phyloP scores from a whole-genome alignment of 2,113 vertebrate genomes.

The Gymnogyps californianus region DNA sequence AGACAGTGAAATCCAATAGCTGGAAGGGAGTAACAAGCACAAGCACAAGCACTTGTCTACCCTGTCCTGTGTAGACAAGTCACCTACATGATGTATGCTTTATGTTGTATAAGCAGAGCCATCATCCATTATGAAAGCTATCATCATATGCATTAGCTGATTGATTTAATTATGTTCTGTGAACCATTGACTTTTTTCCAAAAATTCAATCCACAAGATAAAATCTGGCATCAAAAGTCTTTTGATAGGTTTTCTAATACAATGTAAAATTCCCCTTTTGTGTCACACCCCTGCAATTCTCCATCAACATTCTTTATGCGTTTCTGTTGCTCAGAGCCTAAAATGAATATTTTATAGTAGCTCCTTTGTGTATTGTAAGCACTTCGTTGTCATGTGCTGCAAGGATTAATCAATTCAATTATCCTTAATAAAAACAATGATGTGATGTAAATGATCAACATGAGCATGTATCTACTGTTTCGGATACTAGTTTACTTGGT shows the following conservation, averaged over 20 bases:
- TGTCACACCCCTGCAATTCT: neutral
- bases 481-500: neutral
- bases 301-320: neutral
- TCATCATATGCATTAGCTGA: neutral
- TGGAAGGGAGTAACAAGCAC: neutral
- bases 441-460: neutral
- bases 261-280: neutral
- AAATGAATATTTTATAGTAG: neutral
- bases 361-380: neutral
- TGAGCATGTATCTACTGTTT: neutral
- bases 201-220: neutral
- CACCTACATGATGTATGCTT: neutral
- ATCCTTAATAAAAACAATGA: neutral
- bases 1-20: neutral
- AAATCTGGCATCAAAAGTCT: neutral
- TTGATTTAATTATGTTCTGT: neutral
- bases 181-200: neutral
- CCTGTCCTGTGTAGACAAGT: neutral
- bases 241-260: neutral
- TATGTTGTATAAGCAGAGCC: neutral
- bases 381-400: neutral
- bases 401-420: neutral
- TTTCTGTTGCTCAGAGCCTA: neutral
- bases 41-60: neutral
- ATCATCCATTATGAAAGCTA: neutral